Evolutionary conservation across 2,888 invertebrate genomes (phyloP).

Genomic region (Catocala nupta): DNA sequence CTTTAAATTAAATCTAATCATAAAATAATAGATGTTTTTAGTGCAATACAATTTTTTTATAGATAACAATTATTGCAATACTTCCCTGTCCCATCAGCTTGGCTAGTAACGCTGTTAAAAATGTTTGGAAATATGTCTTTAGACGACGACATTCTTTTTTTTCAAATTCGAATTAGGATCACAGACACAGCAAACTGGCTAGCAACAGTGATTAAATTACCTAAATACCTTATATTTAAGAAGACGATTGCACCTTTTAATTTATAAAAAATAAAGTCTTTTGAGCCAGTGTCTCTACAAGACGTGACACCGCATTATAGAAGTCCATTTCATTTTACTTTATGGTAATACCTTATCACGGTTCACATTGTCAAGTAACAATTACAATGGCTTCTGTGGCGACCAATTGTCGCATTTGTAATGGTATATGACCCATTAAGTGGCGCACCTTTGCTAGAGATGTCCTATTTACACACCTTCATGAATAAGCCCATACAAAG

Average conservation of each 20-base stretch:
- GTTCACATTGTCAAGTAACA: constrained; percentile 58
- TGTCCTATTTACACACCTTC: constrained; percentile 71
- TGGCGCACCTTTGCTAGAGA: constrained; percentile 70
- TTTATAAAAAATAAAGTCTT: constrained; percentile 60
- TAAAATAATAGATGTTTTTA: too few relatives aligned
- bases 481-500: constrained; percentile 53
- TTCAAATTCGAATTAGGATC: too few relatives aligned
- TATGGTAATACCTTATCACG: constrained; percentile 62
- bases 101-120: too few relatives aligned
- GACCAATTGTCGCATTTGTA: constrained; percentile 61
- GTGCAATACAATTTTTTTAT: too few relatives aligned
- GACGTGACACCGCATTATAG: constrained; percentile 22
- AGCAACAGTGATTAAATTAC: too few relatives aligned
- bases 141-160: too few relatives aligned
- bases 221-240: not conserved
- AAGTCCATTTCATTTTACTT: constrained; percentile 37
- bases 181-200: too few relatives aligned
- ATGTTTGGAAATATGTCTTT: too few relatives aligned
- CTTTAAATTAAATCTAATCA: too few relatives aligned
- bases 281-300: constrained; percentile 47
- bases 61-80: too few relatives aligned
- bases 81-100: too few relatives aligned
- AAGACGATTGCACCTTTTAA: constrained; percentile 20
- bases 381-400: constrained; percentile 74
- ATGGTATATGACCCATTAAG: constrained; percentile 73